Evolutionary conservation across 2,797 vertebrate species (phyloP), one percentile per base, ranked within the genome.

Genomic region (Gymnoscopelus microlampas): DNA sequence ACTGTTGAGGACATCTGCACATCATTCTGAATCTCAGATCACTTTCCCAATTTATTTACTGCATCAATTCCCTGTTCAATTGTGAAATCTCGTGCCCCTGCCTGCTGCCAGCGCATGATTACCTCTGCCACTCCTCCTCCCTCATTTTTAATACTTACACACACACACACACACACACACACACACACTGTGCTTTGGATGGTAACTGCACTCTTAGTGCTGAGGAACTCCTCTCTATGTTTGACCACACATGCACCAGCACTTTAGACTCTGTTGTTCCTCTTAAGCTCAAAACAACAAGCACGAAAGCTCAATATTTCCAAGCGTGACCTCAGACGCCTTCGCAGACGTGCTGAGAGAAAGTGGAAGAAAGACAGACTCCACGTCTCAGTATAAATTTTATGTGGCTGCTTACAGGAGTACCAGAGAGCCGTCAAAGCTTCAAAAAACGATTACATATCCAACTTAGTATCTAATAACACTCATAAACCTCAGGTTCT

Each of bases 321-420:
- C 12, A 60, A 29, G 3, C 29, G 13, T 15, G 47, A 54, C 44
- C 47, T 68, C 49, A 63, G 53, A 53, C 29, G 53, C 2, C 13
- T 11, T 10, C 63, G 66, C 13, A 44, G 54, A 29, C 14, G 10
- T 1, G 44, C 53, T 3, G 54, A 68, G 49, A 23, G 66, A 44
- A 74, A 59, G 53, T 68, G 59, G 44, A 51, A 68, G 35, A 74
- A 74, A 32, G 72, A 74, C 7, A 19, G 29, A 35, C 48, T 58
- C 1, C 15, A 47, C 7, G 19, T 63, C 3, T 62, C 64, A 6
- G 23, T 29, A 6, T 14, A 35, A 49, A 67, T 73, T 35, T 3
- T 73, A 29, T 4, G 10, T 23, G 58, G 55, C 3, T 60, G 47
- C 15, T 13, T 56, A 4, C 7, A 5, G 7, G 14, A 49, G 5